Conservation (phyloP, 37 sponge, comb jelly and placozoan species). For the Ianthella basta region DNA sequence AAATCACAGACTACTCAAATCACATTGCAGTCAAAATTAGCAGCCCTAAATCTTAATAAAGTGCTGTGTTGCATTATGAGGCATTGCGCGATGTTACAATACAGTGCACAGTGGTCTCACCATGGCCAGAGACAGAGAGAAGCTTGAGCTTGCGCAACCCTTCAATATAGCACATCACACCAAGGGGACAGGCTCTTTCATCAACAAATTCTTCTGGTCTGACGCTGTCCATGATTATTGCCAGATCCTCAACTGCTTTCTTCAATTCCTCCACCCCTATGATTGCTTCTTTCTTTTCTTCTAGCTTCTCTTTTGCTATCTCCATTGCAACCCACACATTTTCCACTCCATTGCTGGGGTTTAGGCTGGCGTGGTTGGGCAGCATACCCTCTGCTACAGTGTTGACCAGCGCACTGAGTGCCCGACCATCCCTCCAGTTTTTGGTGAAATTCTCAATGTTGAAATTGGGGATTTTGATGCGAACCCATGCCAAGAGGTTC, state of each 20-base stretch:
- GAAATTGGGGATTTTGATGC: conserved; percentile 67
- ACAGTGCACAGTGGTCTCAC: background rate
- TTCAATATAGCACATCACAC: conserved; percentile 70
- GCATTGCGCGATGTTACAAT: no score
- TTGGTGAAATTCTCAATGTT: conserved; percentile 75
- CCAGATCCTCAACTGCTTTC: no score
- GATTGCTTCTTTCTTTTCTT: no score
- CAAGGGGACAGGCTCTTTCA: conserved; percentile 42
- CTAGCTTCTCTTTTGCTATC: conserved; percentile 56
- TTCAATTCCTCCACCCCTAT: no score
- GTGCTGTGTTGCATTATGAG: no score
- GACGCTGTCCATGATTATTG: conserved; percentile 36
- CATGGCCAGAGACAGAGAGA: conserved; percentile 47
- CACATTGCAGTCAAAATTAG: no score
- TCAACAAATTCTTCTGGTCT: conserved; percentile 74
- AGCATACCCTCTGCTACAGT: conserved; percentile 52
- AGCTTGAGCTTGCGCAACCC: conserved; percentile 58
- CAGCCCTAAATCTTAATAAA: no score
- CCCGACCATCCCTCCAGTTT: conserved; percentile 79
- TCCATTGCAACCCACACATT: conserved; percentile 73
- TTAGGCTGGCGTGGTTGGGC: conserved; percentile 63
- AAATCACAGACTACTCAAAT: no score
- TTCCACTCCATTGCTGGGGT: conserved; percentile 34
- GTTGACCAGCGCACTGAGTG: conserved; percentile 79
- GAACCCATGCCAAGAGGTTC: conserved; percentile 73